A percentile compares a stretch with the other conserved stretches of the same genome.
These are phyloP conservation scores for Danionella dracula DNA, from an alignment of 2,797 vertebrate genomes.

Conservation along the genomic window DNA sequence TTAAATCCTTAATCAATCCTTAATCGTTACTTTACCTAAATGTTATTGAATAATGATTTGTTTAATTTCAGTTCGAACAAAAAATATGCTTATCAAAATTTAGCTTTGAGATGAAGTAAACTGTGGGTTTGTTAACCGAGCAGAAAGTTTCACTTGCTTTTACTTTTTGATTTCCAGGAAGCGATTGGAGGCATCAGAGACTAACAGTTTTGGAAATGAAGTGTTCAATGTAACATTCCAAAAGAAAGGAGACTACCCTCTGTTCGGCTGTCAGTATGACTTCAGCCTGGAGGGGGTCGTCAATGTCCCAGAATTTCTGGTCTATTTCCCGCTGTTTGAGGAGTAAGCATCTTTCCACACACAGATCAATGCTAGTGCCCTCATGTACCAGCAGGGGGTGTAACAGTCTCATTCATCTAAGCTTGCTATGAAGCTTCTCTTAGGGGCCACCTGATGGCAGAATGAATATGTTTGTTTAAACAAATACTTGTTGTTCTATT, in stretches of 20 bases:
- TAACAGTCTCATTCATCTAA: background rate
- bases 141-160: background rate
- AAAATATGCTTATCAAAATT: too few relatives aligned
- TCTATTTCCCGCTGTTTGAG: conserved; percentile 90
- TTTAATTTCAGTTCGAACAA: too few relatives aligned
- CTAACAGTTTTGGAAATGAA: conserved; percentile 86
- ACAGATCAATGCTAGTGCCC: background rate
- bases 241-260: conserved; percentile 82
- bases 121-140: background rate
- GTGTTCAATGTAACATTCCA: conserved; percentile 87
- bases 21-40: too few relatives aligned
- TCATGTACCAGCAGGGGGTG: conserved; percentile 25
- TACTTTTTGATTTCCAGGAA: conserved; percentile 28
- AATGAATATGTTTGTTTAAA: too few relatives aligned
- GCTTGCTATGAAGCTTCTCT: too few relatives aligned
- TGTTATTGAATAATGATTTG: too few relatives aligned
- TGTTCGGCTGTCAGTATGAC: conserved; percentile 95
- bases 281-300: conserved; percentile 93
- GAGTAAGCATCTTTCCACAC: conserved; percentile 72
- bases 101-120: background rate
- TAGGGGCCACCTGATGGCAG: too few relatives aligned
- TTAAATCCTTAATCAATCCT: too few relatives aligned
- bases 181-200: conserved; percentile 75
- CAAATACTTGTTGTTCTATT: too few relatives aligned
- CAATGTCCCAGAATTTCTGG: conserved; percentile 91